These are phyloP conservation scores for Bradypodion pumilum DNA, from an alignment of 2,797 vertebrate genomes.

Conservation along the genomic window DNA sequence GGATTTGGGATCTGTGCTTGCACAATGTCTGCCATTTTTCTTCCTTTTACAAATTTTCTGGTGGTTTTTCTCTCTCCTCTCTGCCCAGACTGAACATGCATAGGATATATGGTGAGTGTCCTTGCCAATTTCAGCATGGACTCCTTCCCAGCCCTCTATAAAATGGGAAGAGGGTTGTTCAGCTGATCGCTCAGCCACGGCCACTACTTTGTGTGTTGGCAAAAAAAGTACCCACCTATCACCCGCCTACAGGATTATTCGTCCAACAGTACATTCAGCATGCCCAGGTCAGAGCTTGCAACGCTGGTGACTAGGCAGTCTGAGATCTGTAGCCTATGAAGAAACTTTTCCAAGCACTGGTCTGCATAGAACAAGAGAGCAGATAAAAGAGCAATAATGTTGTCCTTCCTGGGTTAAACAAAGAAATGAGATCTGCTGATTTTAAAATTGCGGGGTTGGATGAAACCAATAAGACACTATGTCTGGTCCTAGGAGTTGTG, in stretches of 20 bases:
- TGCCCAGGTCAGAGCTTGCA: too few relatives aligned
- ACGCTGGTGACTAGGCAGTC: too few relatives aligned
- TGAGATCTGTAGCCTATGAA: too few relatives aligned
- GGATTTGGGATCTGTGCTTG: background rate
- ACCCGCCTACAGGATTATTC: background rate
- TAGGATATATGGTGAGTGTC: background rate
- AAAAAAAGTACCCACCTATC: too few relatives aligned
- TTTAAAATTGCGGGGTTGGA: background rate
- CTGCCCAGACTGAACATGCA: background rate
- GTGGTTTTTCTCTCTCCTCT: too few relatives aligned
- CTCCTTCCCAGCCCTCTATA: background rate
- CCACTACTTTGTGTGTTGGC: background rate
- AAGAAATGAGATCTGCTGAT: background rate
- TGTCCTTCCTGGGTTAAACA: background rate
- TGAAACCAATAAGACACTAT: background rate
- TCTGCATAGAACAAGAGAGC: too few relatives aligned
- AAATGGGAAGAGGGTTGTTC: background rate
- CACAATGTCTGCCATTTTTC: background rate
- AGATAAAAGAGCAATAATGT: background rate
- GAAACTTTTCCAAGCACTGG: too few relatives aligned
- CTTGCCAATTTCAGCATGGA: background rate
- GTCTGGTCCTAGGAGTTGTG: background rate
- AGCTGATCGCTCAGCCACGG: background rate
- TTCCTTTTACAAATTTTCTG: too few relatives aligned
- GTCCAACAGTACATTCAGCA: background rate